A percentile compares a stretch with the other conserved stretches of the same genome.
Evolutionary conservation across 2,888 invertebrate species (phyloP).

Genomic region (Agrochola lota): DNA sequence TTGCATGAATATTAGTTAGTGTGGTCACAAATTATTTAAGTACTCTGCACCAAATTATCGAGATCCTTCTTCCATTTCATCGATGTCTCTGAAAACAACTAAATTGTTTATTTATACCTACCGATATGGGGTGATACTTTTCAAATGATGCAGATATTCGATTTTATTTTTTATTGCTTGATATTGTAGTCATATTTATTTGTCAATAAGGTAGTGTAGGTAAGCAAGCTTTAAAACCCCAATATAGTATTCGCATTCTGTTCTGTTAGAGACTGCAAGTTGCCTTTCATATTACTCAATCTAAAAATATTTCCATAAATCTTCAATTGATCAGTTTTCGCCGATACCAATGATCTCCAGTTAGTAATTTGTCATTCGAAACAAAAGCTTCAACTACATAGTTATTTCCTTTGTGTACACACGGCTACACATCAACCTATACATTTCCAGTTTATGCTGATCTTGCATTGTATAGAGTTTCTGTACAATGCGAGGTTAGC

Average conservation of each 20-base stretch:
- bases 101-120: neutral
- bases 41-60: neutral
- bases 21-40: conserved; percentile 20
- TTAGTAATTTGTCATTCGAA: conserved; percentile 29
- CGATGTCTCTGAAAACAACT: neutral
- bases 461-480: no score
- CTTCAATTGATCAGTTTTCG: conserved; percentile 54
- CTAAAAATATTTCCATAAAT: conserved; percentile 6
- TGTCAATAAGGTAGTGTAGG: neutral
- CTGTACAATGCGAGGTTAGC: no score
- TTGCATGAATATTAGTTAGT: conserved; percentile 20
- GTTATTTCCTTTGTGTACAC: neutral
- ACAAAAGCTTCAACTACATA: conserved; percentile 1
- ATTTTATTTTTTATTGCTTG: neutral
- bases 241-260: neutral
- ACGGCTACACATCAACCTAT: no score
- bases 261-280: conserved; percentile 11
- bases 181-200: neutral
- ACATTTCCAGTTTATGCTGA: no score
- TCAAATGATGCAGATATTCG: neutral
- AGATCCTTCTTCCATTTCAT: neutral
- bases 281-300: neutral
- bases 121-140: neutral
- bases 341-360: conserved; percentile 48
- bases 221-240: conserved; percentile 8